Evolutionary conservation across 2,113 vertebrate genomes (phyloP), one percentile per base, ranked within the genome.

Genomic region (Sprattus sprattus): DNA sequence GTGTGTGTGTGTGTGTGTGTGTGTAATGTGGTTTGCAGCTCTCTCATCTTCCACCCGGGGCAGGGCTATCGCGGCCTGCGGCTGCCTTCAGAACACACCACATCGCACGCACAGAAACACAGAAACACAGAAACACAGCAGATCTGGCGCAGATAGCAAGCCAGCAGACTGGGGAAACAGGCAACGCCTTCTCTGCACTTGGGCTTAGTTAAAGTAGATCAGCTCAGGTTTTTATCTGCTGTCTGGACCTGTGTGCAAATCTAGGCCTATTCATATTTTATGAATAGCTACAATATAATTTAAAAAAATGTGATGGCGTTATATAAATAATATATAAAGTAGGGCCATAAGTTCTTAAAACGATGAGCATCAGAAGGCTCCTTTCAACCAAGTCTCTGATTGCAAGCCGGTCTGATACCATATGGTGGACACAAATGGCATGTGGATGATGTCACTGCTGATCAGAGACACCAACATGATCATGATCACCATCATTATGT

Each of bases 61-160:
- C 86, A 82, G 89, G 89, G 90, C 92, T 92, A 91, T 92, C 90
- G 82, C 81, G 85, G 82, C 87, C 88, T 84, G 85, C 28, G 82
- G 84, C 84, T 32, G 64, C 64, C 64, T 28, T 71, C 25, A 32
- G n/a, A 71, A 71, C n/a, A 71, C 28, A 32, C 82, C 82, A 64
- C 82, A 84, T 60, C 83, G 39, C 82, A 87, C 82, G 45, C 86
- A 64, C 81, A 83, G 81, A 0, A 11, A 25, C 64, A 71, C 81
- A 83, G 81, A 0, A 11, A 25, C 64, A 71, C 64, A 71, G 39
- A 39, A 39, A 3, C 25, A 10, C 16, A 32, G 25, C 28, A 71
- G 64, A 71, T 71, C 64, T 71, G 28, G 0, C 28, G 10, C 64
- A 71, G 64, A 71, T 71, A 67, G 60, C n/a, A 10, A 28, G 13